A percentile compares a stretch with the other conserved stretches of the same genome.
phyloP scores from a whole-genome alignment of 1,140 invertebrate species.

The Oryctes rhinoceros region DNA sequence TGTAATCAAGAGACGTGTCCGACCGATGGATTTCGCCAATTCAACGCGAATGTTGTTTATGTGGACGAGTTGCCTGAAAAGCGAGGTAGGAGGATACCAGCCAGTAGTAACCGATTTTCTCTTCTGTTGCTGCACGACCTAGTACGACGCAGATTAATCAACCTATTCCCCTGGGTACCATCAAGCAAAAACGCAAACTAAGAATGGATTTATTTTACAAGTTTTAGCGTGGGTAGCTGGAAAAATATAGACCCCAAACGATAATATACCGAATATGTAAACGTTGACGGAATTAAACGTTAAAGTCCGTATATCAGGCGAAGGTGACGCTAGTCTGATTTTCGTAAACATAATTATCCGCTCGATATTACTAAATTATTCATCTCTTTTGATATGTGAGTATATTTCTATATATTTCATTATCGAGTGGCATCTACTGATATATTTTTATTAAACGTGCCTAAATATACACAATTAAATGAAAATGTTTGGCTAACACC shows the following conservation, averaged over 20 bases:
- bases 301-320: not conserved
- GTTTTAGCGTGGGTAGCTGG: constrained; percentile 5
- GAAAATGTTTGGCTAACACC: not conserved
- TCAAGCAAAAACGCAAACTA: constrained; percentile 46
- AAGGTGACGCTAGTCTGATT: not conserved
- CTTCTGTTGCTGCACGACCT: not conserved
- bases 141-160: constrained; percentile 47
- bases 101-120: constrained; percentile 17
- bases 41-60: constrained; percentile 2
- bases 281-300: not conserved
- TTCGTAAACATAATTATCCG: constrained; percentile 2
- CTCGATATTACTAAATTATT: constrained; percentile 9
- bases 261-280: constrained; percentile 11
- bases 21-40: not conserved
- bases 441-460: not conserved
- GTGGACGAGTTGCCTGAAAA: not conserved
- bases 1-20: constrained; percentile 30
- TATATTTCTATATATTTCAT: not conserved
- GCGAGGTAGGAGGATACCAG: not conserved
- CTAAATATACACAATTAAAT: not conserved
- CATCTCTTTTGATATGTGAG: not conserved
- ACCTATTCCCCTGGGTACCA: constrained; percentile 43
- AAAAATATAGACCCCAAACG: constrained; percentile 24
- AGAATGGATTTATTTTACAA: constrained; percentile 47
- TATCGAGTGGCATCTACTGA: not conserved